Evolutionary conservation across 2,888 invertebrate genomes (phyloP), one percentile per base, ranked within the genome.

Genomic region (Sepiola atlantica): DNA sequence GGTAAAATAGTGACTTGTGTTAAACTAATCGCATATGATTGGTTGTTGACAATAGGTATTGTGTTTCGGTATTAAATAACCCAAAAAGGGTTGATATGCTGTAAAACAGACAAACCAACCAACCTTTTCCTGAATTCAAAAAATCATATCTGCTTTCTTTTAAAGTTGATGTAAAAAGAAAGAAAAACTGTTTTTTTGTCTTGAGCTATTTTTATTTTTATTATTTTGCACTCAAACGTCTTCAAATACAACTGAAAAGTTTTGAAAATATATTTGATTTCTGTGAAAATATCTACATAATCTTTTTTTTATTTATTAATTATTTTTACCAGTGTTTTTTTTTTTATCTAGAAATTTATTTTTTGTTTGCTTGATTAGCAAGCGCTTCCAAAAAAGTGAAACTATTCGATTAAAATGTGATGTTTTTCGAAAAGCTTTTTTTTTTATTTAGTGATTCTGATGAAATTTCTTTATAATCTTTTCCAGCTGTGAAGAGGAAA

Each of bases 191-290:
- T 2, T 77, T n/a, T n/a, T 32, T 77, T n/a, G 77, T 77, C n/a
- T 77, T 77, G 77, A 77, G 10, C 77, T n/a, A 77, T n/a, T 77
- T n/a, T 14, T 16, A 1, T 4, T 77, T n/a, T 77, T 14, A 14
- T 77, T 32, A 32, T 77, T 77, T 77, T 77, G 77, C 77, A 32
- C 77, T 32, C 14, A 77, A 77, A 77, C n/a, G 77, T 77, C 77
- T 77, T 77, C 77, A 77, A 77, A 77, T n/a, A 77, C 77, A 77
- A 77, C n/a, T 77, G n/a, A 77, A 77, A 77, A 77, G 77, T 77
- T 77, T 45, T 77, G 77, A 77, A 77, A 77, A 32, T 77, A 77
- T 77, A 77, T 77, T 77, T 77, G n/a, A 77, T 77, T n/a, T 45
- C 45, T 77, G 77, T 77, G 77, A 77, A 77, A 77, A n/a, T 77